These are phyloP conservation scores for Solen grandis DNA, from an alignment of 1,140 invertebrate genomes.

Conservation along the genomic window DNA sequence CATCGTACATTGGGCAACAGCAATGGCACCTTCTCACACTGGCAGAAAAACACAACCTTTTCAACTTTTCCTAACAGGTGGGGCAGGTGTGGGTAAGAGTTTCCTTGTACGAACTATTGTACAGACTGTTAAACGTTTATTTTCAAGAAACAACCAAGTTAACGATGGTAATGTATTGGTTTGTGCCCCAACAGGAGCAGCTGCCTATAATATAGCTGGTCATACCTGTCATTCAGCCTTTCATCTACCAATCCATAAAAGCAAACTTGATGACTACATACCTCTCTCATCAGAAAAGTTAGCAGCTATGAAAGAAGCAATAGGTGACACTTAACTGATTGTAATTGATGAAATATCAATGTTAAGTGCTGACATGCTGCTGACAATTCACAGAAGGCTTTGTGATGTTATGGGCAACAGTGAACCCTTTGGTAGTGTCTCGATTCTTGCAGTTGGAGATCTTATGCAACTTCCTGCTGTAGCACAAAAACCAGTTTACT, in stretches of 20 bases:
- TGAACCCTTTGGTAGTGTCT: slow-evolving; percentile 17
- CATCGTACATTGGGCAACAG: too few species aligned
- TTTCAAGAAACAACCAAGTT: background rate
- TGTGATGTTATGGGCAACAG: slow-evolving; percentile 33
- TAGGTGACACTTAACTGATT: slow-evolving; percentile 20
- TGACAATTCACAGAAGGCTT: slow-evolving; percentile 50
- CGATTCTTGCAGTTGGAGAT: slow-evolving; percentile 14
- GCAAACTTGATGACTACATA: too few species aligned
- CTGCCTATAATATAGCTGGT: background rate
- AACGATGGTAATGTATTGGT: background rate
- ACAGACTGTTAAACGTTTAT: slow-evolving; percentile 1
- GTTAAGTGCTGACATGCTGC: slow-evolving; percentile 39
- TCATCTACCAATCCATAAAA: background rate
- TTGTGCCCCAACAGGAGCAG: background rate
- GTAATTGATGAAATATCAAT: slow-evolving; percentile 45
- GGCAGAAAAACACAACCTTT: too few species aligned
- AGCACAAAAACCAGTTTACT: slow-evolving; percentile 2
- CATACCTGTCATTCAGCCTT: too few species aligned
- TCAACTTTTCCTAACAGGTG: too few species aligned
- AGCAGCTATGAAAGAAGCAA: background rate
- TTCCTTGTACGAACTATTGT: slow-evolving; percentile 19
- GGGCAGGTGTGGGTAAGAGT: too few species aligned
- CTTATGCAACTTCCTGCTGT: background rate
- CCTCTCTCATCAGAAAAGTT: background rate
- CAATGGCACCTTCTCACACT: too few species aligned